Evolutionary conservation across 2,888 invertebrate species (phyloP).

Genomic region (Microchrysa polita): DNA sequence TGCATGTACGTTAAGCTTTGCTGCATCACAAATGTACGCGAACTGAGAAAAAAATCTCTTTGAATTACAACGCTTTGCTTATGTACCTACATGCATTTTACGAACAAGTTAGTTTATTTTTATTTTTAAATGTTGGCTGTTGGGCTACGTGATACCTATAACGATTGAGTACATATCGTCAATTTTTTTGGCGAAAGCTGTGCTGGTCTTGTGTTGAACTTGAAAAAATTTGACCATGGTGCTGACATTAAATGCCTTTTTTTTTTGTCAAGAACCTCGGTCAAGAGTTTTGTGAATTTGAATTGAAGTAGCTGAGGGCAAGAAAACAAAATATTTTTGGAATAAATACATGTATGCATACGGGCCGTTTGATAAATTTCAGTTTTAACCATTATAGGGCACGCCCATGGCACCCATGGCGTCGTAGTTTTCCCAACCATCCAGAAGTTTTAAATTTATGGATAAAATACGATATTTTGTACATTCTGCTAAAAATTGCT

Average conservation of each 20-base stretch:
- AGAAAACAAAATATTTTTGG: no score
- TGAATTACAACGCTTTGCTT: background rate
- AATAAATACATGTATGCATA: no score
- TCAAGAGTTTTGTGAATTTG: slow-evolving; percentile 16
- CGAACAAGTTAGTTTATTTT: no score
- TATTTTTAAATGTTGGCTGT: background rate
- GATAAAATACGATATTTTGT: no score
- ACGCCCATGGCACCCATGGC: no score
- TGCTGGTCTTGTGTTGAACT: background rate
- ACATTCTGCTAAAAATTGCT: no score
- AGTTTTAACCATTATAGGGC: no score
- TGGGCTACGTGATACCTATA: background rate
- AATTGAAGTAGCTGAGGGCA: no score
- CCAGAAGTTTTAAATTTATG: no score
- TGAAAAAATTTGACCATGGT: slow-evolving; percentile 20
- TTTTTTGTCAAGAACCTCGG: background rate
- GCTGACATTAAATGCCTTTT: slow-evolving; percentile 23
- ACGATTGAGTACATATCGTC: slow-evolving; percentile 1
- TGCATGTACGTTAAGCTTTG: background rate
- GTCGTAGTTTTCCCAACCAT: no score
- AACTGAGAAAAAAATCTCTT: background rate
- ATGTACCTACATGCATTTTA: background rate
- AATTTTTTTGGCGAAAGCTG: slow-evolving; percentile 1
- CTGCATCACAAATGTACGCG: background rate
- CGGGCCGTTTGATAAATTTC: no score